Evolutionary conservation across 2,113 vertebrate species (phyloP), one percentile per base, ranked within the genome.

Genomic region (Nothobranchius kuhntae): DNA sequence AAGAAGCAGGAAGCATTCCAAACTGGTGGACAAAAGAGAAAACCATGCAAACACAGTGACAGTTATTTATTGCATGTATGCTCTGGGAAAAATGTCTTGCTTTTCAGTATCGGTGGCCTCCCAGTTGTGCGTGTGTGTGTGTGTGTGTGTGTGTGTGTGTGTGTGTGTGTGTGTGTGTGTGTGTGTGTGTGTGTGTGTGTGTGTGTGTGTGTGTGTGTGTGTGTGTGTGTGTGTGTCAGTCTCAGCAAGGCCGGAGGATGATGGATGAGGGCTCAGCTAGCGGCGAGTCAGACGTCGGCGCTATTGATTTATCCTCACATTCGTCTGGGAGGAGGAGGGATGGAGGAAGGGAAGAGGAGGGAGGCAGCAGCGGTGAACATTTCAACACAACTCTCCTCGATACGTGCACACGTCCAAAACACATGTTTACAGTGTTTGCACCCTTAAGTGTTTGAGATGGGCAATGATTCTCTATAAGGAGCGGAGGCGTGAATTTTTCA

Each of bases 241-340:
- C 75, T 84, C 40, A 0, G 30, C 47, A 42, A 71, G 71, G 67
- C 81, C 61, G 2, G 38, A 5, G 45, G 78, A 89, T 91, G 89
- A 91, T 89, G 88, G 82, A 92, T 90, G 91, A 84, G 87, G 73
- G 65, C 73, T 81, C 85, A 47, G 79, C 69, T 71, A 15, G 73
- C 64, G 11, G 82, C 42, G 58, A 81, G 85, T 81, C 87, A 82
- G 77, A 86, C 78, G 69, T 81, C 65, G 58, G 53, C 65, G 2
- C 64, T 45, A 90, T 91, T 65, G 87, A 92, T 92, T 92, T 88
- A 75, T 90, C 79, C 82, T 83, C 82, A 78, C 87, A 77, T 86
- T 89, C 4, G 73, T 89, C 85, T 83, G 73, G 71, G 68, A 71
- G 65, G 76, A 60, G 12, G 46, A 45, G 30, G 46, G 35, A 7